Percentiles rank a stretch among this genome's conserved stretches.
Conservation (phyloP, 2,888 invertebrate species). For the Hyposoter dolosus region DNA sequence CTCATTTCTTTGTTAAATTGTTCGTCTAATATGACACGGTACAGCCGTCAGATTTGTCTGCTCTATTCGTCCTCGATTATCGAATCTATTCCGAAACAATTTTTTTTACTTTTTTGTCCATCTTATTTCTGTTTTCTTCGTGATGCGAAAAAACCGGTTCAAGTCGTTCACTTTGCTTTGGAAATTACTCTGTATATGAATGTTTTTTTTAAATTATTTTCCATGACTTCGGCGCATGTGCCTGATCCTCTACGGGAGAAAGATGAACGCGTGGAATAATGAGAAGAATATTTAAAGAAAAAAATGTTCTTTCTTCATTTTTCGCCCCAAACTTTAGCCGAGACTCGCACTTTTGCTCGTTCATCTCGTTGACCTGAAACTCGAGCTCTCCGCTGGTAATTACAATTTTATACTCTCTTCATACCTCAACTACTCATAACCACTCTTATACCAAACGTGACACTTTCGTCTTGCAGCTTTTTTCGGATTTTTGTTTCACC, state of each 20-base stretch:
- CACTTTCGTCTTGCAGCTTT: slow-evolving; percentile 48
- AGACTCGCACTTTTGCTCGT: slow-evolving; percentile 47
- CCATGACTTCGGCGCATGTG: slow-evolving; percentile 50
- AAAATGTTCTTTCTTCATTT: slow-evolving; percentile 38
- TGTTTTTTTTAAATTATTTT: slow-evolving; percentile 51
- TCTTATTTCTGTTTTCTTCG: slow-evolving; percentile 25
- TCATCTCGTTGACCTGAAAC: slow-evolving; percentile 57
- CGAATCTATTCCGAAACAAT: slow-evolving; percentile 45
- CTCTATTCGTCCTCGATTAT: slow-evolving; percentile 59
- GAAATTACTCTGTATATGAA: slow-evolving; percentile 47
- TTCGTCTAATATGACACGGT: slow-evolving; percentile 69
- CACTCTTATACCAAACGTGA: slow-evolving; percentile 70
- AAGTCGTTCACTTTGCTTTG: slow-evolving; percentile 61
- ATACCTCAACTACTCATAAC: slow-evolving; percentile 83
- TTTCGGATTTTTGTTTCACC: slow-evolving; percentile 64
- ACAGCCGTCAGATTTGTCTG: slow-evolving; percentile 65
- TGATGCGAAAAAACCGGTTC: slow-evolving; percentile 17
- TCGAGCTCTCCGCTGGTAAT: slow-evolving; percentile 72
- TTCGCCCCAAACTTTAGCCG: slow-evolving; percentile 46
- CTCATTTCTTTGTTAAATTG: slow-evolving; percentile 30
- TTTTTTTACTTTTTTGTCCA: slow-evolving; percentile 16
- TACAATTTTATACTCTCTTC: slow-evolving; percentile 83
- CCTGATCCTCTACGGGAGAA: slow-evolving; percentile 45
- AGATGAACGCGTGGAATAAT: slow-evolving; percentile 47
- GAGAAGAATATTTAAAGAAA: slow-evolving; percentile 39